These are phyloP conservation scores for Riptortus pedestris DNA, from an alignment of 1,140 invertebrate species.

Conservation along the genomic window DNA sequence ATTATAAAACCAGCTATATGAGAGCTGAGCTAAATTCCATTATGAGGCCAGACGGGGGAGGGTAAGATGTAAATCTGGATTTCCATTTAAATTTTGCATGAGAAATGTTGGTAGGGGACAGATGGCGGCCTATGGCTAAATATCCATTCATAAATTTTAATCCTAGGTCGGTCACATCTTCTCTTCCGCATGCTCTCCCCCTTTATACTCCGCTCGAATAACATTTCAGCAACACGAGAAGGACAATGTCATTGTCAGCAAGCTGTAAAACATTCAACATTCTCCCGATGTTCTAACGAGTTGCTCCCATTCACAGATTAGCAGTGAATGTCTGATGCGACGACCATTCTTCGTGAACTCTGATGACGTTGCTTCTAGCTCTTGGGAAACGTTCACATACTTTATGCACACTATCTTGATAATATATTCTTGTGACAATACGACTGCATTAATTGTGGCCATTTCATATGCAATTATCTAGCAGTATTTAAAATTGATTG, in stretches of 20 bases:
- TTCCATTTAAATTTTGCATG: constrained; percentile 9
- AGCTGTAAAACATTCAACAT: too few relatives aligned
- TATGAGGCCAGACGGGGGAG: background rate
- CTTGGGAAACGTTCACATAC: too few relatives aligned
- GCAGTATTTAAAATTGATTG: too few relatives aligned
- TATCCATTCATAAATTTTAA: constrained; percentile 16
- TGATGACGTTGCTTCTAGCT: too few relatives aligned
- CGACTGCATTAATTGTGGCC: too few relatives aligned
- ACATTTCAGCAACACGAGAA: background rate
- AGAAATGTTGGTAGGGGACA: background rate
- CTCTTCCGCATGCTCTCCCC: background rate
- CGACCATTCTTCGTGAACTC: too few relatives aligned
- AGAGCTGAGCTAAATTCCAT: background rate
- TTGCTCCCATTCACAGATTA: too few relatives aligned
- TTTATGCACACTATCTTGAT: too few relatives aligned
- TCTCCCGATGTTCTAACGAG: too few relatives aligned
- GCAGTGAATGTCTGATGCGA: too few relatives aligned
- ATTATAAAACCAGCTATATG: background rate
- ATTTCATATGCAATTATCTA: too few relatives aligned
- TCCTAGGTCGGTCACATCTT: background rate
- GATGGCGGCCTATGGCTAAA: background rate
- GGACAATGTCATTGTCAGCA: background rate
- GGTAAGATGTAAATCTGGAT: constrained; percentile 10
- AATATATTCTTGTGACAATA: too few relatives aligned
- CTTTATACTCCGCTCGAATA: background rate